phyloP scores from a whole-genome alignment of 92 coral and sea anemone genomes.

The Pocillopora grandis region DNA sequence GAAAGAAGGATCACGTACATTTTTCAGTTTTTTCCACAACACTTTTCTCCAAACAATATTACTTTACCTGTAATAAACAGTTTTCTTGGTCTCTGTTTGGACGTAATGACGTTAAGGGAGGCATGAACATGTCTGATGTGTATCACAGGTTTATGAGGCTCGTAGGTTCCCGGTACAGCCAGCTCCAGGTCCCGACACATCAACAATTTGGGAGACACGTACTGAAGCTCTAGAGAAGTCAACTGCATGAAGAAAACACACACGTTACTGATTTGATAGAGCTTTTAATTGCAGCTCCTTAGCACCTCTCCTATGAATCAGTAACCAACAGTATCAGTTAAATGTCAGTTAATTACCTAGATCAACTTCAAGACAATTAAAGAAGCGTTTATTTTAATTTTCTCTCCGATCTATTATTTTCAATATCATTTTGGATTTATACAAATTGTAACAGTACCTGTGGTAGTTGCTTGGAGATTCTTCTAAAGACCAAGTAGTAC shows the following conservation, averaged over 20 bases:
- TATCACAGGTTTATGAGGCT: slow-evolving; percentile 94
- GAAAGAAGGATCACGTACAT: too few species aligned
- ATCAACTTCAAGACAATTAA: too few species aligned
- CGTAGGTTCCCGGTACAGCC: slow-evolving; percentile 99
- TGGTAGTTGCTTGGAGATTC: slow-evolving; percentile 97
- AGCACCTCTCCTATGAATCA: too few species aligned
- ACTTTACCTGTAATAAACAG: slow-evolving; percentile 79
- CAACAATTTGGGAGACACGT: slow-evolving; percentile 94
- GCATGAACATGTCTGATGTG: slow-evolving; percentile 93
- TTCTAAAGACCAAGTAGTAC: slow-evolving; percentile 89
- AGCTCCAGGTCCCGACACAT: slow-evolving; percentile 98
- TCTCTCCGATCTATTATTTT: too few species aligned
- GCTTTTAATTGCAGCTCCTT: too few species aligned
- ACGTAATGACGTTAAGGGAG: slow-evolving; percentile 95
- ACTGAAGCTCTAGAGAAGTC: slow-evolving; percentile 95
- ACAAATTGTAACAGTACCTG: slow-evolving; percentile 51
- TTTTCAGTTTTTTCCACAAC: too few species aligned
- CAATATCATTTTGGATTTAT: neutral
- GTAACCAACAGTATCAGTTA: too few species aligned
- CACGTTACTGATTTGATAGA: too few species aligned
- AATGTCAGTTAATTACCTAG: too few species aligned
- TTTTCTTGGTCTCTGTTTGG: slow-evolving; percentile 97
- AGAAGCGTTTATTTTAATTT: too few species aligned
- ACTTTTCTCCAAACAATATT: neutral
- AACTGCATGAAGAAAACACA: slow-evolving; percentile 42